These are phyloP conservation scores for Columba livia DNA, from an alignment of 2,113 vertebrate genomes.

Conservation along the genomic window DNA sequence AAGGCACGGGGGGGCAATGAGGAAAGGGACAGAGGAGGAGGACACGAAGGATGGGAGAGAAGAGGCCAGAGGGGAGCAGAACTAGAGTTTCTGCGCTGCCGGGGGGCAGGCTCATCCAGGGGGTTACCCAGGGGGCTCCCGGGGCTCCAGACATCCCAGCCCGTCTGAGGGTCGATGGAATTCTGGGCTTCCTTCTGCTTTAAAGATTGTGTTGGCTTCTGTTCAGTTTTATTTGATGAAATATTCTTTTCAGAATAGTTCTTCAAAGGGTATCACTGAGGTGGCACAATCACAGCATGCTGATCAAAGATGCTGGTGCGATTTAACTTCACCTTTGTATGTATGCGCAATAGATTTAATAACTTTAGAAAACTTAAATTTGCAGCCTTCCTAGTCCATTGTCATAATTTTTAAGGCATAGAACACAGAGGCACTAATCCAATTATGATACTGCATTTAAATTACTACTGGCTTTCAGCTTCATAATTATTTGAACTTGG, in stretches of 20 bases:
- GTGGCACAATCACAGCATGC: neutral
- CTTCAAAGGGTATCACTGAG: neutral
- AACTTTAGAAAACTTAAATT: neutral
- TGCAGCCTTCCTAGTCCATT: neutral
- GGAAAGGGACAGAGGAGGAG: neutral
- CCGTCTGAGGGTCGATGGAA: neutral
- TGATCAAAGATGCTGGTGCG: neutral
- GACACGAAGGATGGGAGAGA: neutral
- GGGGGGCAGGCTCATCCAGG: neutral
- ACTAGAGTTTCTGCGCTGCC: fast-evolving
- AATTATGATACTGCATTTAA: neutral
- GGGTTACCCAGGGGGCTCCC: neutral
- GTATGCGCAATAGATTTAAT: neutral
- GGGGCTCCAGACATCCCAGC: neutral
- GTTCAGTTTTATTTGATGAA: neutral
- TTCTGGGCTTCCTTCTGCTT: neutral
- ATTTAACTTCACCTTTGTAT: neutral
- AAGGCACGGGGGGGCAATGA: neutral
- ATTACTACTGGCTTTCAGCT: neutral
- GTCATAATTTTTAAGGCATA: neutral
- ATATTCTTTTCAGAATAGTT: neutral
- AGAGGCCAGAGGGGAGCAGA: neutral
- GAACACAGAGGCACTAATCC: neutral
- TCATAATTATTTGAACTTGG: neutral
- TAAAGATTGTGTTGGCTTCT: neutral